Conservation (phyloP, 2,888 invertebrate species). For the Platycheirus albimanus region DNA sequence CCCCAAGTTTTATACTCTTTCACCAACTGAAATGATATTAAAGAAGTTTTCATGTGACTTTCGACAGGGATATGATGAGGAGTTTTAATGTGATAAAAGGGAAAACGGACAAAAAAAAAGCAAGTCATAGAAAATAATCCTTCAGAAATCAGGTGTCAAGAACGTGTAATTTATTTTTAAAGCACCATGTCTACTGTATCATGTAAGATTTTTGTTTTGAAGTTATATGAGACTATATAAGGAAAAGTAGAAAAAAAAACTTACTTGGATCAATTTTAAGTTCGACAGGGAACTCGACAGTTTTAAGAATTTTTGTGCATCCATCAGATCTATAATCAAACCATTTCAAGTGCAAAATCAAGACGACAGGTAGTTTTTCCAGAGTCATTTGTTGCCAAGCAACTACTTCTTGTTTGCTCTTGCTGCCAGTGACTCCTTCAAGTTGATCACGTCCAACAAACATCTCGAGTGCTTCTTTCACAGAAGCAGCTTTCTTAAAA, state of each 20-base stretch:
- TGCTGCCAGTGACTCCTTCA: slow-evolving; percentile 92
- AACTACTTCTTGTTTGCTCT: slow-evolving; percentile 91
- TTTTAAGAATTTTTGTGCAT: slow-evolving; percentile 95
- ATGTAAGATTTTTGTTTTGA: too few relatives aligned
- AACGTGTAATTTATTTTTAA: too few relatives aligned
- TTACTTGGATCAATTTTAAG: slow-evolving; percentile 94
- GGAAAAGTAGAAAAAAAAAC: slow-evolving; percentile 81
- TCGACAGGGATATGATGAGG: too few relatives aligned
- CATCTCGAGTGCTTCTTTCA: slow-evolving; percentile 93
- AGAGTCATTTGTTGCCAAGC: slow-evolving; percentile 95
- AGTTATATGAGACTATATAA: too few relatives aligned
- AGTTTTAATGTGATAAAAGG: too few relatives aligned
- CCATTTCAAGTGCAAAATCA: slow-evolving; percentile 96
- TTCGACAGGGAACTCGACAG: slow-evolving; percentile 94
- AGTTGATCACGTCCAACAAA: slow-evolving; percentile 92
- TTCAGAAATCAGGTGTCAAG: too few relatives aligned
- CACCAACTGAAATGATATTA: slow-evolving; percentile 2
- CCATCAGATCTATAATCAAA: slow-evolving; percentile 95
- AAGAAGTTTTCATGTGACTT: too few relatives aligned
- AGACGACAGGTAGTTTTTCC: slow-evolving; percentile 94
- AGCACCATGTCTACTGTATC: too few relatives aligned
- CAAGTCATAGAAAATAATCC: too few relatives aligned
- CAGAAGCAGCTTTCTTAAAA: slow-evolving; percentile 89
- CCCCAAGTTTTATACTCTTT: background rate
- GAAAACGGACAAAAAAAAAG: too few relatives aligned